Evolutionary conservation across 2,113 vertebrate genomes (phyloP), one percentile per base, ranked within the genome.

Genomic region (Apeltes quadracus): DNA sequence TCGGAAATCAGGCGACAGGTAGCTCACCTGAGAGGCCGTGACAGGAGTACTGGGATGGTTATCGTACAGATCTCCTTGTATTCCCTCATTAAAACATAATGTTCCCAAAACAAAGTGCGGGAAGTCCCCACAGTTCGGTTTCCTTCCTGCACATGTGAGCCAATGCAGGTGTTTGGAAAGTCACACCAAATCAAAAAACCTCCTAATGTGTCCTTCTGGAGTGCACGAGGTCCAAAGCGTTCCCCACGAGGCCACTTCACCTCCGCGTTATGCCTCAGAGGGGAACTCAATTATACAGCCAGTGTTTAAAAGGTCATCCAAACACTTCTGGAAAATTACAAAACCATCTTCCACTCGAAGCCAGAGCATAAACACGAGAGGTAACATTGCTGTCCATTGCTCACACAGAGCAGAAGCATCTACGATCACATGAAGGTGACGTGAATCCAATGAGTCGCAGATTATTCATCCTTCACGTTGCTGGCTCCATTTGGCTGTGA

Each of bases 181-280:
- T 85, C 81, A 2, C 93, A 76, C 94, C 93, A 94, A 44, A 58
- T 70, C 75, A 78, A 76, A 78, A 76, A 59, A 29, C 38, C 20
- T 55, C 8, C 6, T n/a, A 7, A 57, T 2, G 41, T 56, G 48
- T 55, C 32, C 56, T 67, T 57, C 57, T 76, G 41, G 2, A 6
- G 50, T 44, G 55, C 39, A 27, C n/a, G n/a, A 39, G 8, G 16
- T 29, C 46, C 27, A 34, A 43, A 20, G 15, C 7, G 36, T 29
- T 34, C 32, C 32, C 12, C 41, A 27, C 39, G 34, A 25, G 36
- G 39, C 34, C 32, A 29, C 18, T 46, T 66, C 54, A 9, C 18
- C 43, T 10, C 16, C 53, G 58, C 32, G 5, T 7, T 46, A 51
- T 10, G 3, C 3, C 36, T 36, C 38, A 34, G 11, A n/a, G 36